Percentiles rank a stretch among this genome's conserved stretches.
Evolutionary conservation across 2,797 vertebrate species (phyloP).

Genomic region (Onychomys torridus): DNA sequence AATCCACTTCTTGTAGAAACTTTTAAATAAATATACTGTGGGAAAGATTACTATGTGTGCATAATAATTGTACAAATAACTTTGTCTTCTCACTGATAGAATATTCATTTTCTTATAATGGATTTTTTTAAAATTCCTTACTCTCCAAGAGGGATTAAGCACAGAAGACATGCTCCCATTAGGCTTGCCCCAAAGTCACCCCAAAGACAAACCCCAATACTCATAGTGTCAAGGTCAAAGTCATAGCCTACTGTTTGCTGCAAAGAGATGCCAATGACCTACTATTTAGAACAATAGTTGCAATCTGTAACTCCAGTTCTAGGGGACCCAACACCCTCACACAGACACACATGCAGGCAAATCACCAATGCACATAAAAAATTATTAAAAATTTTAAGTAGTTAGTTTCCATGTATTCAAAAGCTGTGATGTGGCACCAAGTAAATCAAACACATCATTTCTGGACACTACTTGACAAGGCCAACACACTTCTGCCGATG

Average conservation of each 20-base stretch:
- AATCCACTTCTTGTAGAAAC: neutral
- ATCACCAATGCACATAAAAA: neutral
- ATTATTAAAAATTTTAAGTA: neutral
- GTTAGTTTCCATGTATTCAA: neutral
- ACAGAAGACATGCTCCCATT: neutral
- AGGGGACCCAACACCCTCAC: neutral
- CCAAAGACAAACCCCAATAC: neutral
- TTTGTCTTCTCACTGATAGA: neutral
- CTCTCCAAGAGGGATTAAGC: neutral
- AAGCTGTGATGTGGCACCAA: neutral
- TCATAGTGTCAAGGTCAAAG: neutral
- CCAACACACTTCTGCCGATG: slow-evolving; percentile 70
- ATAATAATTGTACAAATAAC: neutral
- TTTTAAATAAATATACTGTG: neutral
- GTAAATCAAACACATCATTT: slow-evolving; percentile 4
- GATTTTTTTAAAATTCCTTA: neutral
- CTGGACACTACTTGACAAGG: slow-evolving; percentile 12
- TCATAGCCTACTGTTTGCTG: neutral
- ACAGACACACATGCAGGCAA: neutral
- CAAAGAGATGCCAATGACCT: neutral
- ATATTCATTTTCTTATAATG: slow-evolving; percentile 10
- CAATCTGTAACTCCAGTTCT: neutral
- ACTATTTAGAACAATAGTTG: neutral
- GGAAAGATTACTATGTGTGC: neutral
- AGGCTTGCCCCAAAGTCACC: neutral